phyloP scores from a whole-genome alignment of 2,888 invertebrate genomes.

The Cheilosia vernalis region DNA sequence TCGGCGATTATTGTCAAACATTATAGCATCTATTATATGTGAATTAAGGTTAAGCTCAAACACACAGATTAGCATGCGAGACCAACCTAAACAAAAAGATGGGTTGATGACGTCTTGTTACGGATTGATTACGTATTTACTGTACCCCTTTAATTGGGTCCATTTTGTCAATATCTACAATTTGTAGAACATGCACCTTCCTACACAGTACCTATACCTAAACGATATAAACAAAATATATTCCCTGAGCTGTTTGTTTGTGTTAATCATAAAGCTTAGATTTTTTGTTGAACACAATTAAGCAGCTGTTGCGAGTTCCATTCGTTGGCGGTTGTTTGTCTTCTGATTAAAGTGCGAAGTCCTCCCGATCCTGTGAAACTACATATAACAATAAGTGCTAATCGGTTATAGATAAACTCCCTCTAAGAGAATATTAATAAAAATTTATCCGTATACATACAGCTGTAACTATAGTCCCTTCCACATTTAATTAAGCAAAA shows the following conservation, averaged over 20 bases:
- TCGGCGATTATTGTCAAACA: no score
- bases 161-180: background rate
- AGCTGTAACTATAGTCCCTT: background rate
- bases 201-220: no score
- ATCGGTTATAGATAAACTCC: constrained; percentile 7
- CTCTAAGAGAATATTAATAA: background rate
- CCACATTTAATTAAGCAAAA: constrained; percentile 51
- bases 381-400: constrained; percentile 7
- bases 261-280: background rate
- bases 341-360: background rate
- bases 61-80: background rate
- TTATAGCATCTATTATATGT: no score
- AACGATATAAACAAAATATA: no score
- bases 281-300: background rate
- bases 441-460: no score
- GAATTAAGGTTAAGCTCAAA: background rate
- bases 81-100: no score
- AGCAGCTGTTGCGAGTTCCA: constrained; percentile 4
- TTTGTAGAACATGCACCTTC: no score
- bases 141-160: background rate
- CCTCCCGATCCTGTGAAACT: background rate
- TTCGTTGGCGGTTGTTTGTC: background rate
- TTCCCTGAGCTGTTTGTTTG: background rate
- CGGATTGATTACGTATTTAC: no score
- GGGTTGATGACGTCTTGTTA: no score